phyloP scores from a whole-genome alignment of 92 coral and sea anemone species.

The Epizoanthus illoricatus region DNA sequence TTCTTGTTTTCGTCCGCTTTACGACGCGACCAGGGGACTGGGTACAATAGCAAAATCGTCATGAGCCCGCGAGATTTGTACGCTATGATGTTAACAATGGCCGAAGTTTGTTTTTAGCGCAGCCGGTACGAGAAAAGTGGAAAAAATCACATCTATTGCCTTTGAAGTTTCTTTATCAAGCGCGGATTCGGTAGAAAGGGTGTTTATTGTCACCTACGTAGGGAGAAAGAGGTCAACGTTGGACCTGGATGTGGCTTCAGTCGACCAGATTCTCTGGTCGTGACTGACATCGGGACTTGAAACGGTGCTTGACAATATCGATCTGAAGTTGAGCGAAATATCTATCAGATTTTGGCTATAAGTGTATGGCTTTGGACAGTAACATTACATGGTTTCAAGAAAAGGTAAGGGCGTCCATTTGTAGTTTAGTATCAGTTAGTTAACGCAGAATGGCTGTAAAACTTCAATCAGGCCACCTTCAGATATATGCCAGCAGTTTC shows the following conservation, averaged over 20 bases:
- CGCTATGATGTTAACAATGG: slow-evolving; percentile 29
- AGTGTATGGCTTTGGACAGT: slow-evolving; percentile 86
- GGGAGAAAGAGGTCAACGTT: background rate
- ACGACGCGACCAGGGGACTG: slow-evolving; percentile 27
- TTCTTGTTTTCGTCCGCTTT: no score
- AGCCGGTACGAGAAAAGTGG: background rate
- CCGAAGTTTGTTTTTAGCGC: background rate
- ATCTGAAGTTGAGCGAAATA: background rate
- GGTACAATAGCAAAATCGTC: slow-evolving; percentile 36
- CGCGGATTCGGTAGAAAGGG: background rate
- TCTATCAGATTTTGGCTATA: background rate
- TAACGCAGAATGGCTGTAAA: background rate
- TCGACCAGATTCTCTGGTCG: slow-evolving; percentile 33
- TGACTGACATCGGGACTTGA: background rate
- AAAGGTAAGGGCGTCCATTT: slow-evolving; percentile 60
- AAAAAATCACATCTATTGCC: slow-evolving; percentile 9
- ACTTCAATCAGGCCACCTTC: background rate
- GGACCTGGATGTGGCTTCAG: background rate
- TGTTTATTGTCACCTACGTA: background rate
- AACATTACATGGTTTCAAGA: slow-evolving; percentile 95
- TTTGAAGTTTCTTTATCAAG: background rate
- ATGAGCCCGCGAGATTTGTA: slow-evolving; percentile 50
- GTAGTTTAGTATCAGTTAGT: background rate
- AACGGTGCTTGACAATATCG: no score
- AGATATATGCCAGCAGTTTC: no score